A percentile compares a stretch with the other conserved stretches of the same genome.
These are phyloP conservation scores for Lerista edwardsae DNA, from an alignment of 2,797 vertebrate species.

Conservation along the genomic window DNA sequence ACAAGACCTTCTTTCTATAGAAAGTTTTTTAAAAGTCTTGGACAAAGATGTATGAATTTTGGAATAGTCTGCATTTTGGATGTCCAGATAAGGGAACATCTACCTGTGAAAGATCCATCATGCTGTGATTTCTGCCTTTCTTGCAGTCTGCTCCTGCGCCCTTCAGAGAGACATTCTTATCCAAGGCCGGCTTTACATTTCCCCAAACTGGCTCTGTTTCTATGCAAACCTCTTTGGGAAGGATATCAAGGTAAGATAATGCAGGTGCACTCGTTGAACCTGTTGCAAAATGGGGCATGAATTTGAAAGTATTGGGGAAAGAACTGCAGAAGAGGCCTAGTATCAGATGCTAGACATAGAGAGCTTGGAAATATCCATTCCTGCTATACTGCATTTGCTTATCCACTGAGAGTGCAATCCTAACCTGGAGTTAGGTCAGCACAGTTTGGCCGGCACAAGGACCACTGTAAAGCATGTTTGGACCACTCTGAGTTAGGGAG, in stretches of 20 bases:
- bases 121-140: background rate
- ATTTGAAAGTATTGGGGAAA: background rate
- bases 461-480: too few species aligned
- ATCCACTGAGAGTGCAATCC: too few species aligned
- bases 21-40: too few species aligned
- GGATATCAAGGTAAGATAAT: slow-evolving; percentile 88
- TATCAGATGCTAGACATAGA: background rate
- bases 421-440: too few species aligned
- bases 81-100: too few species aligned
- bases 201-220: slow-evolving; percentile 97
- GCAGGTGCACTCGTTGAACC: background rate
- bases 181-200: slow-evolving; percentile 96
- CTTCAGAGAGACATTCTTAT: slow-evolving; percentile 95
- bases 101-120: too few species aligned
- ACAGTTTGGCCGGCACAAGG: too few species aligned
- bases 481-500: too few species aligned
- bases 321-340: too few species aligned
- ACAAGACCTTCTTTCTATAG: too few species aligned
- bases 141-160: slow-evolving; percentile 92
- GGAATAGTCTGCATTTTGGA: too few species aligned
- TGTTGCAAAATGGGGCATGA: background rate
- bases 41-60: too few species aligned
- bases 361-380: background rate
- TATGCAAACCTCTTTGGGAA: slow-evolving; percentile 96
- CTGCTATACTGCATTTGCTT: background rate